phyloP scores from a whole-genome alignment of 2,888 invertebrate species.

The Furcula furcula region DNA sequence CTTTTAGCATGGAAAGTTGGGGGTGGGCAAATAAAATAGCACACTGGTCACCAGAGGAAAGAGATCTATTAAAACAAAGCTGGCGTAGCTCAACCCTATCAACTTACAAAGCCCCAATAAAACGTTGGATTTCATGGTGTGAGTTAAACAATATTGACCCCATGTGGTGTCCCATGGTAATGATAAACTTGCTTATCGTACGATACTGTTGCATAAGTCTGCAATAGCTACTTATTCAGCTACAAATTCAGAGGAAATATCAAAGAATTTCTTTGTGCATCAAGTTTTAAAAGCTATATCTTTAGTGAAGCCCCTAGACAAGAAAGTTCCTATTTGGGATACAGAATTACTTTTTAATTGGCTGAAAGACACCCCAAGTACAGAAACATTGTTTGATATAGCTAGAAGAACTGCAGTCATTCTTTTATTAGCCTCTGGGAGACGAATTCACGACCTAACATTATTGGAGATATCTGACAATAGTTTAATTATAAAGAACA shows the following conservation, averaged over 20 bases:
- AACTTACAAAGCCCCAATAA: not conserved
- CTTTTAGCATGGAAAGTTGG: constrained; percentile 16
- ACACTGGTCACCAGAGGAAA: not conserved
- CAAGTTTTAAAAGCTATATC: not conserved
- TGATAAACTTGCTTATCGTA: not conserved
- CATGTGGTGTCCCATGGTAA: not conserved
- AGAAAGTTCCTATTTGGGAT: constrained; percentile 21
- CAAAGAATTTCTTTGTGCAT: not conserved
- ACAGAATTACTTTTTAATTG: constrained; percentile 10
- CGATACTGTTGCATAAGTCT: not conserved
- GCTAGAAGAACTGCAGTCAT: constrained; percentile 1
- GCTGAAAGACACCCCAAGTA: not conserved
- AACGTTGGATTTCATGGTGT: not conserved
- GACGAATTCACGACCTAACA: constrained; percentile 21
- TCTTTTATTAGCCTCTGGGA: not conserved
- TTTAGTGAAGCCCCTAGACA: too few species aligned
- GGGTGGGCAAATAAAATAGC: constrained; percentile 13
- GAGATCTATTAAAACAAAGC: not conserved
- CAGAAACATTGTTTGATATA: constrained; percentile 1
- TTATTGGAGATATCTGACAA: constrained; percentile 4
- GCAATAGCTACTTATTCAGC: not conserved
- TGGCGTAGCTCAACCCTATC: not conserved
- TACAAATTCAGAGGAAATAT: not conserved
- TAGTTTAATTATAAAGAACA: too few species aligned
- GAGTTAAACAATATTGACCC: not conserved